Evolutionary conservation across 2,797 vertebrate species (phyloP).

Genomic region (Pseudotriccus pelzelni): DNA sequence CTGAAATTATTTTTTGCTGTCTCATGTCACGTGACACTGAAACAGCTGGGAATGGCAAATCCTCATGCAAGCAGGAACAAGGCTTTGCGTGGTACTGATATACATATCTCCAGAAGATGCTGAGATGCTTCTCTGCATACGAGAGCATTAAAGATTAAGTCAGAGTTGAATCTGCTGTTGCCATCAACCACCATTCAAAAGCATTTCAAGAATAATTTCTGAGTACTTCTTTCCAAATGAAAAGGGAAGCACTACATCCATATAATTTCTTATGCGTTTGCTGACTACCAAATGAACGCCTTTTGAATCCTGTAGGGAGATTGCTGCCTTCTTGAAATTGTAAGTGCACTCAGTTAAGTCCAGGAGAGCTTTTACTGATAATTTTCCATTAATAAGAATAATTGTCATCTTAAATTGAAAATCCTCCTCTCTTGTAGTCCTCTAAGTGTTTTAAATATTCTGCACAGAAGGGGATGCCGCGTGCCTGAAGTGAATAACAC

Average conservation of each 20-base stretch:
- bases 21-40: neutral
- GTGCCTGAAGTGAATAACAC: neutral
- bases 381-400: constrained; percentile 57
- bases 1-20: neutral
- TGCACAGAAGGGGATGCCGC: neutral
- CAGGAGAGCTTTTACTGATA: constrained; percentile 54
- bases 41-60: neutral
- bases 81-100: neutral
- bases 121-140: neutral
- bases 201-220: constrained; percentile 1
- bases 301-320: constrained; percentile 46
- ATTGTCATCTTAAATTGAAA: constrained; percentile 36
- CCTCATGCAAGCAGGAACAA: constrained; percentile 20
- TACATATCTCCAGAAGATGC: neutral
- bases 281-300: constrained; percentile 1
- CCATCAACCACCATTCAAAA: neutral
- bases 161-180: neutral
- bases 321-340: neutral
- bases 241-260: neutral
- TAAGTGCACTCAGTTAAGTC: constrained; percentile 43
- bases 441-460: constrained; percentile 4
- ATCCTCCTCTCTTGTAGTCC: neutral
- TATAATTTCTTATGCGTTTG: constrained; percentile 32
- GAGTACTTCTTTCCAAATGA: constrained; percentile 1
- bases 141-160: neutral